Conservation (phyloP, 2,888 invertebrate genomes). For the Euproctis similis region DNA sequence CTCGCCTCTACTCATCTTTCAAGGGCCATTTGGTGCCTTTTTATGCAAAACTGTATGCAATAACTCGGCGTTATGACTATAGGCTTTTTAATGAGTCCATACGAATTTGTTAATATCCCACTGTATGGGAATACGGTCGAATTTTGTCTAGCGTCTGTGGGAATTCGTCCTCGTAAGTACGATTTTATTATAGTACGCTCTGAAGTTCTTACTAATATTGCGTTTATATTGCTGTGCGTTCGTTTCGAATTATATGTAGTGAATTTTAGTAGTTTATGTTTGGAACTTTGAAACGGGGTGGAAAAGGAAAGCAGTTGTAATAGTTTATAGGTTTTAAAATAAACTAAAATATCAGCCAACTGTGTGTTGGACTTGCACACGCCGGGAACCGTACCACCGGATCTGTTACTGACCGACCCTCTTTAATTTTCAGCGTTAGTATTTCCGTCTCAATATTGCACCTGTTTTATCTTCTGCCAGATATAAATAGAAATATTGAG, state of each 20-base stretch:
- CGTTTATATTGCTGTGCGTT: conserved; percentile 16
- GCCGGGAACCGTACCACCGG: no score
- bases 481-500: no score
- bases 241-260: not conserved
- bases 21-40: conserved; percentile 25
- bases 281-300: not conserved
- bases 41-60: conserved; percentile 62
- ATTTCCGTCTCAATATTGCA: conserved; percentile 4
- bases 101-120: conserved; percentile 27
- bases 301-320: no score
- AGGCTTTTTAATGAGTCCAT: conserved; percentile 45
- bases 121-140: conserved; percentile 14
- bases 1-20: conserved; percentile 11
- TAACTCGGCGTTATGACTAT: conserved; percentile 45
- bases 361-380: no score
- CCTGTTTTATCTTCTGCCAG: no score
- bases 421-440: no score
- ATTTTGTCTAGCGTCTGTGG: conserved; percentile 7
- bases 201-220: conserved; percentile 15
- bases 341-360: no score
- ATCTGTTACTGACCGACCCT: no score
- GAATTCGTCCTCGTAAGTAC: conserved; percentile 20
- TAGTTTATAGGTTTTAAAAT: no score
- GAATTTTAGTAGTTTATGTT: not conserved
- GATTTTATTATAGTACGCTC: conserved; percentile 24